Conservation (phyloP, 2,888 invertebrate species). For the Leucoma salicis region DNA sequence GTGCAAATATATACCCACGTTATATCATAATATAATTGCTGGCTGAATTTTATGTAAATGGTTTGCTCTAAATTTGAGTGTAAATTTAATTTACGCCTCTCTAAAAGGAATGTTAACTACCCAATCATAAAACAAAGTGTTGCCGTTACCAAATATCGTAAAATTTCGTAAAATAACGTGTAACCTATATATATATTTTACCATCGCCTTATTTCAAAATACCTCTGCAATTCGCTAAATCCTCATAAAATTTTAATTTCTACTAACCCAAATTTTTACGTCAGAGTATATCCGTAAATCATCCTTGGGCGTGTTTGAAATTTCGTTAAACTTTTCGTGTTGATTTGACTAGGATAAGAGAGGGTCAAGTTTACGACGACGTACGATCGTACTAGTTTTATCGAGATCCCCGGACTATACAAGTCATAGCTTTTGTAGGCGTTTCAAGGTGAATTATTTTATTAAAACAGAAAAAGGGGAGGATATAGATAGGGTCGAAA, state of each 20-base stretch:
- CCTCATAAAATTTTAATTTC: slow-evolving; percentile 65
- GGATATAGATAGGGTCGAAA: slow-evolving; percentile 40
- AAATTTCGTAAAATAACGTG: slow-evolving; percentile 37
- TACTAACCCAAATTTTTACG: slow-evolving; percentile 65
- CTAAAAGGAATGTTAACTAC: slow-evolving; percentile 18
- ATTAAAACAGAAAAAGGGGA: slow-evolving; percentile 62
- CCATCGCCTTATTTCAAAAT: slow-evolving; percentile 40
- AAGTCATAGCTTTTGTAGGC: slow-evolving; percentile 62
- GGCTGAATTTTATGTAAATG: too few species aligned
- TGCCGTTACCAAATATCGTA: slow-evolving; percentile 38
- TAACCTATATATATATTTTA: slow-evolving; percentile 42
- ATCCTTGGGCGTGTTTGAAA: slow-evolving; percentile 50
- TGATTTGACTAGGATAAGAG: slow-evolving; percentile 65
- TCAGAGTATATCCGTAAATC: slow-evolving; percentile 57
- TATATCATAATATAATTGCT: too few species aligned
- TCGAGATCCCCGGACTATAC: slow-evolving; percentile 66
- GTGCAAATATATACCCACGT: too few species aligned
- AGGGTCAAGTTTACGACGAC: slow-evolving; percentile 76
- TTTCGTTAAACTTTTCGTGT: slow-evolving; percentile 54
- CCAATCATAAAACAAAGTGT: slow-evolving; percentile 36
- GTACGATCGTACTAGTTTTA: slow-evolving; percentile 69
- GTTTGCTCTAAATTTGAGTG: too few species aligned
- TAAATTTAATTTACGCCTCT: slow-evolving; percentile 13
- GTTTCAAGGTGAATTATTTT: slow-evolving; percentile 65
- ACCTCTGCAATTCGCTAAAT: slow-evolving; percentile 41